Percentiles rank a stretch among this genome's conserved stretches.
Evolutionary conservation across 2,113 vertebrate genomes (phyloP).

Genomic region (Oenanthe melanoleuca): DNA sequence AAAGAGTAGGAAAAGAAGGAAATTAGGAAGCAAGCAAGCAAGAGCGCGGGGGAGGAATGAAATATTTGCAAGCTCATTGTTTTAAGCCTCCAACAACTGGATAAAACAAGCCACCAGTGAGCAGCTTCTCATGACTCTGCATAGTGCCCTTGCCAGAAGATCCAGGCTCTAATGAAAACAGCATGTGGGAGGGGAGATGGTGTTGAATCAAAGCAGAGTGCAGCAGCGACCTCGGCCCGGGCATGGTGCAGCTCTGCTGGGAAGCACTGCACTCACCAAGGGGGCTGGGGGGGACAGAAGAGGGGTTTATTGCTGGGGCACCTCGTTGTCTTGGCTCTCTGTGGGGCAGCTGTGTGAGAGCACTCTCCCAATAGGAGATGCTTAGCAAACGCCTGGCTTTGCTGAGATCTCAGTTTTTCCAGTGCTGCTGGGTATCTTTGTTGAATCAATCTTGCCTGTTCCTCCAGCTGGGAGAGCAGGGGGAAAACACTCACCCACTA

Average conservation of each 20-base stretch:
- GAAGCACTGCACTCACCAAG: neutral
- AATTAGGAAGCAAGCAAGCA: neutral
- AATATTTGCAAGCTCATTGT: constrained; percentile 60
- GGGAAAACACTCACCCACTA: neutral
- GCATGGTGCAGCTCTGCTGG: neutral
- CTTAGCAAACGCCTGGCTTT: neutral
- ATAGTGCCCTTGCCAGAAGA: constrained; percentile 38
- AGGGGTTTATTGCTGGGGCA: neutral
- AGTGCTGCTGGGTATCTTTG: neutral
- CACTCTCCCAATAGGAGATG: neutral
- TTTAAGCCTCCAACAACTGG: constrained; percentile 26
- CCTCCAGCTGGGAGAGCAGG: neutral
- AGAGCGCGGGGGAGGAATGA: neutral
- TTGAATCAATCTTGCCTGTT: neutral
- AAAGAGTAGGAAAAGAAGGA: neutral
- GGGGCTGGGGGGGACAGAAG: neutral
- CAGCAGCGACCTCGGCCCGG: neutral
- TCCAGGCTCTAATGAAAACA: constrained; percentile 22
- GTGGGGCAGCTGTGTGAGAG: neutral
- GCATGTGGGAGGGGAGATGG: constrained; percentile 4
- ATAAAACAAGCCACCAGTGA: constrained; percentile 42
- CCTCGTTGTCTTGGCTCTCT: neutral
- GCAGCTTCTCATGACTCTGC: constrained; percentile 46
- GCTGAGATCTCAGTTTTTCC: constrained; percentile 6
- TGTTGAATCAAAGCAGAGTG: neutral